These are phyloP conservation scores for Diaphora mendica DNA, from an alignment of 2,888 invertebrate genomes.

Conservation along the genomic window DNA sequence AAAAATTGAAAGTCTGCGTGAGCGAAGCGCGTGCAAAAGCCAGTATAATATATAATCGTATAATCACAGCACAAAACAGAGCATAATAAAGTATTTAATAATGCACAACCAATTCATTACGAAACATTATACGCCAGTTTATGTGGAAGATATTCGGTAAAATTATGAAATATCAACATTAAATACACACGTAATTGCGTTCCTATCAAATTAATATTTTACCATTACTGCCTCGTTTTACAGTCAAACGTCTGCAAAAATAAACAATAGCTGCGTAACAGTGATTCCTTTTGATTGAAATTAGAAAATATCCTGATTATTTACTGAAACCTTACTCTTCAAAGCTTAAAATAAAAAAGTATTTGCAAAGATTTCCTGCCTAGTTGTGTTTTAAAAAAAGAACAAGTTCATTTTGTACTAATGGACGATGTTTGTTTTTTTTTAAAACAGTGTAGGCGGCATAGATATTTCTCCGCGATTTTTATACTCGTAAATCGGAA, in stretches of 20 bases:
- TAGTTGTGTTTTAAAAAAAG: conserved; percentile 26
- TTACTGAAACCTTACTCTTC: conserved; percentile 43
- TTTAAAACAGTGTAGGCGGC: not conserved
- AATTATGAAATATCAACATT: not conserved
- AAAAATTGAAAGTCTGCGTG: no score
- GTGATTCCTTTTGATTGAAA: conserved; percentile 39
- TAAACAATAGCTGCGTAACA: conserved; percentile 20
- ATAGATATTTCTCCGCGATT: not conserved
- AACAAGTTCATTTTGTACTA: conserved; percentile 16
- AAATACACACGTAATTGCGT: not conserved
- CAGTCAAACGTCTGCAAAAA: conserved; percentile 5
- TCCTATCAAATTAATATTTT: conserved; percentile 6
- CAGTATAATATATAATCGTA: no score
- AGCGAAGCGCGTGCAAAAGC: no score
- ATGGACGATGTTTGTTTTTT: conserved; percentile 3
- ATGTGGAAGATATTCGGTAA: not conserved
- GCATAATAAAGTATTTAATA: not conserved
- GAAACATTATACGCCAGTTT: not conserved
- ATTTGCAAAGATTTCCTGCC: conserved; percentile 39
- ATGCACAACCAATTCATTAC: not conserved
- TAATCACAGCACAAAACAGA: not conserved
- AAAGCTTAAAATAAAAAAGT: conserved; percentile 48
- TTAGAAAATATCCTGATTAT: conserved; percentile 40
- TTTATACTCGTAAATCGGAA: not conserved
- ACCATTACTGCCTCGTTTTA: conserved; percentile 1